phyloP scores from a whole-genome alignment of 2,888 invertebrate genomes.

The Cetonia aurata region DNA sequence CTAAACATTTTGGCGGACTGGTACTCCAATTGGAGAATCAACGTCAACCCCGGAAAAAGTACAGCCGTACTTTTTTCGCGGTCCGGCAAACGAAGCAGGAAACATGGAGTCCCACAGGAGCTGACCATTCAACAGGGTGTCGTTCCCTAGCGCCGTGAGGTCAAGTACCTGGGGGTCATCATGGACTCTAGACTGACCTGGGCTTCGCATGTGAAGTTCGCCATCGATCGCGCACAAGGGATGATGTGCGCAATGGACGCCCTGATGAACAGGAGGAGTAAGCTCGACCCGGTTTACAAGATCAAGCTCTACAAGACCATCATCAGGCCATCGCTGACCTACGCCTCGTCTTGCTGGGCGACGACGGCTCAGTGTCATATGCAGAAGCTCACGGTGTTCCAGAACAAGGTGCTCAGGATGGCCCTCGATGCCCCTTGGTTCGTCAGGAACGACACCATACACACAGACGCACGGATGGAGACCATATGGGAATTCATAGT shows the following conservation, averaged over 20 bases:
- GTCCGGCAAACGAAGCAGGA: background rate
- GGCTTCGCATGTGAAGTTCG: background rate
- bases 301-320: constrained; percentile 18
- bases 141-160: background rate
- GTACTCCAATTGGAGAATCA: background rate
- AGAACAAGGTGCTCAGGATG: constrained; percentile 15
- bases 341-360: constrained; percentile 3
- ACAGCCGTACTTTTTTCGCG: background rate
- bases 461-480: background rate
- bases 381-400: constrained; percentile 9
- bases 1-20: background rate
- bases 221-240: background rate
- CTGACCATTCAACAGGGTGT: background rate
- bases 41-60: background rate
- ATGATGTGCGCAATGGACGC: background rate
- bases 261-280: constrained; percentile 1
- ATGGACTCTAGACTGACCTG: background rate
- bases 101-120: background rate
- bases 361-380: background rate
- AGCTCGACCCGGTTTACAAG: background rate
- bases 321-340: constrained; percentile 10
- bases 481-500: constrained; percentile 4
- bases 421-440: too few species aligned
- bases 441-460: constrained; percentile 15
- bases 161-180: constrained; percentile 4